These are phyloP conservation scores for Coendou prehensilis DNA, from an alignment of 2,797 vertebrate genomes.

Conservation along the genomic window DNA sequence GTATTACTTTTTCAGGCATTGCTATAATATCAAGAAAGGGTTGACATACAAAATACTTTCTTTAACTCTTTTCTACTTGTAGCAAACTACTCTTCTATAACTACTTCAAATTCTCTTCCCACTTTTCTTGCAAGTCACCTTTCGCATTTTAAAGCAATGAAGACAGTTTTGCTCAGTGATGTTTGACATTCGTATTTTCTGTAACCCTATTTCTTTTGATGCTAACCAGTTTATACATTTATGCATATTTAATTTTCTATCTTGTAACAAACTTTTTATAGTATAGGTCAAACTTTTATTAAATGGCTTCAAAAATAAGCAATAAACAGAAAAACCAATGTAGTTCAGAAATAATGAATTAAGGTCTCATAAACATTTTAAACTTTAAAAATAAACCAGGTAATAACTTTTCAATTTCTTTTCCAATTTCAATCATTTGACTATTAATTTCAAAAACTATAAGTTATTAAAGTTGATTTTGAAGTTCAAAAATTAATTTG, in stretches of 20 bases:
- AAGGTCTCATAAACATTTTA: constrained; percentile 22
- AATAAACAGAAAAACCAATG: constrained; percentile 20
- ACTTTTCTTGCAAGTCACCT: constrained; percentile 26
- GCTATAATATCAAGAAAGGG: not conserved
- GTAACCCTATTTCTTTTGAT: not conserved
- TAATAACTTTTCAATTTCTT: constrained; percentile 20
- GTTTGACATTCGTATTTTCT: constrained; percentile 22
- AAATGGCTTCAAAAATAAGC: constrained; percentile 1
- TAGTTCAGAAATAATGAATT: not conserved
- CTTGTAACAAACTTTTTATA: not conserved
- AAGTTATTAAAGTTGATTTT: constrained; percentile 60
- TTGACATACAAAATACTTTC: not conserved
- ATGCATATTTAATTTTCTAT: not conserved
- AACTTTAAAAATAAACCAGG: not conserved
- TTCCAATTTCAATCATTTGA: constrained; percentile 55
- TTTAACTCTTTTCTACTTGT: constrained; percentile 4
- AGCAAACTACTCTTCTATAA: constrained; percentile 13
- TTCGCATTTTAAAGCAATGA: constrained; percentile 14
- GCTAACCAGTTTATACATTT: constrained; percentile 15
- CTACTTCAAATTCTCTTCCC: constrained; percentile 7
- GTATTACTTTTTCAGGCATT: not conserved
- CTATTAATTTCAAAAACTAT: constrained; percentile 30
- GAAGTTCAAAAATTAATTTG: constrained; percentile 10
- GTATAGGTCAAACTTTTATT: constrained; percentile 35
- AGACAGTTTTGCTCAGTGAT: constrained; percentile 17